Conservation (phyloP, 1,140 invertebrate genomes). For the Physella acuta region DNA sequence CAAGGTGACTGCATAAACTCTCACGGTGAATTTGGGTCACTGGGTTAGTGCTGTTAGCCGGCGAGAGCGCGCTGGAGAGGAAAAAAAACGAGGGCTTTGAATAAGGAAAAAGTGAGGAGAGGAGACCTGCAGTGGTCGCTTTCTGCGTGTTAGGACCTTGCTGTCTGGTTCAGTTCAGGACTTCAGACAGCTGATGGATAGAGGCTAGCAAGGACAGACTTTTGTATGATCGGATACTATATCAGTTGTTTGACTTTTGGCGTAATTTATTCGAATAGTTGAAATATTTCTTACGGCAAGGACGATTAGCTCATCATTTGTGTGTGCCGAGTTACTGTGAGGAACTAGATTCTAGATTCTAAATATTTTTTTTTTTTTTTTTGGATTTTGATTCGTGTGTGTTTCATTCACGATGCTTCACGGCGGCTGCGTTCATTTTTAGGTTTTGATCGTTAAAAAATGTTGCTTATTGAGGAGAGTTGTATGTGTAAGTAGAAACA, state of each 20-base stretch:
- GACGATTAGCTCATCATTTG: no score
- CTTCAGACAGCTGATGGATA: background rate
- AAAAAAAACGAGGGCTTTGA: background rate
- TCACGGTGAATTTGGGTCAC: constrained; percentile 16
- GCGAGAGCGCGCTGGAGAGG: background rate
- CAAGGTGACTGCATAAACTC: constrained; percentile 11
- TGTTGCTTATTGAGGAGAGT: constrained; percentile 11
- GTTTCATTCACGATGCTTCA: background rate
- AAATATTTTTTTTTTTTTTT: background rate
- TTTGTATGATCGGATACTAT: background rate
- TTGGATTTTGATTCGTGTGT: background rate
- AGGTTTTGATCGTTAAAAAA: background rate
- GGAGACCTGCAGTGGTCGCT: background rate
- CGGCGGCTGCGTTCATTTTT: background rate
- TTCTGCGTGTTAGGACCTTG: background rate
- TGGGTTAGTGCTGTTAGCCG: constrained; percentile 16
- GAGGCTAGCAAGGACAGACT: background rate
- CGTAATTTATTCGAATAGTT: no score
- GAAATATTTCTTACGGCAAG: no score
- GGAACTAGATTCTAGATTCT: background rate
- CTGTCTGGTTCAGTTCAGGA: background rate
- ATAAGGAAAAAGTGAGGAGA: background rate
- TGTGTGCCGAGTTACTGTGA: background rate
- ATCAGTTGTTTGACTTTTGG: no score
- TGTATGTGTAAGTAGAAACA: constrained; percentile 16